Evolutionary conservation across 2,113 vertebrate genomes (phyloP).

Genomic region (Dromiciops gliroides): DNA sequence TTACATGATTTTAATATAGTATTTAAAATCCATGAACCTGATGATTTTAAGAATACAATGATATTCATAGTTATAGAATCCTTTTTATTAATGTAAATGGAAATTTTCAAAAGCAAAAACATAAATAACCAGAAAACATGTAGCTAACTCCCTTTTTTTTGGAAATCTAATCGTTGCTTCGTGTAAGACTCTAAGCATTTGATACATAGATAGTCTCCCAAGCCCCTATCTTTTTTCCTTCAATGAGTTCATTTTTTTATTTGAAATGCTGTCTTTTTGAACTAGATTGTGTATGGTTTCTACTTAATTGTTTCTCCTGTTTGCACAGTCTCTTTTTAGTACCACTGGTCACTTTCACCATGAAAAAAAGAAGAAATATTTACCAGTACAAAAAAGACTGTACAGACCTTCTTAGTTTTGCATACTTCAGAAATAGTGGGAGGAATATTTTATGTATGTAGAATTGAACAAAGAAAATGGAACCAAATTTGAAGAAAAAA

Average conservation of each 20-base stretch:
- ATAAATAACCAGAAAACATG: background rate
- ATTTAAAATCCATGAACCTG: background rate
- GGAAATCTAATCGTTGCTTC: background rate
- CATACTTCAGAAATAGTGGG: background rate
- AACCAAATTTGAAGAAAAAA: background rate
- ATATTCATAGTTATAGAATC: background rate
- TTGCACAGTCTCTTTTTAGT: no score
- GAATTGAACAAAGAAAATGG: background rate
- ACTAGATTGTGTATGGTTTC: no score
- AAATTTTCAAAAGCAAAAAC: background rate
- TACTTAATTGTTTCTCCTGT: background rate
- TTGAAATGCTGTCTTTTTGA: background rate
- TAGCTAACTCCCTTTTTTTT: background rate
- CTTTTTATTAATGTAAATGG: background rate
- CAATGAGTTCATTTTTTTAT: conserved; percentile 8
- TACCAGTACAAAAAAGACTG: background rate
- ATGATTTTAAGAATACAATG: background rate
- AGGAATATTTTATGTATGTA: background rate
- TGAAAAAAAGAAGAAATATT: background rate
- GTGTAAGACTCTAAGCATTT: background rate
- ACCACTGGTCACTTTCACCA: no score
- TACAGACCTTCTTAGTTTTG: background rate
- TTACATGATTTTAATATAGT: background rate
- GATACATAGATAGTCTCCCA: background rate
- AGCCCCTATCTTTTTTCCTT: background rate